phyloP scores from a whole-genome alignment of 2,888 invertebrate genomes.

The Drosophila demipolita region DNA sequence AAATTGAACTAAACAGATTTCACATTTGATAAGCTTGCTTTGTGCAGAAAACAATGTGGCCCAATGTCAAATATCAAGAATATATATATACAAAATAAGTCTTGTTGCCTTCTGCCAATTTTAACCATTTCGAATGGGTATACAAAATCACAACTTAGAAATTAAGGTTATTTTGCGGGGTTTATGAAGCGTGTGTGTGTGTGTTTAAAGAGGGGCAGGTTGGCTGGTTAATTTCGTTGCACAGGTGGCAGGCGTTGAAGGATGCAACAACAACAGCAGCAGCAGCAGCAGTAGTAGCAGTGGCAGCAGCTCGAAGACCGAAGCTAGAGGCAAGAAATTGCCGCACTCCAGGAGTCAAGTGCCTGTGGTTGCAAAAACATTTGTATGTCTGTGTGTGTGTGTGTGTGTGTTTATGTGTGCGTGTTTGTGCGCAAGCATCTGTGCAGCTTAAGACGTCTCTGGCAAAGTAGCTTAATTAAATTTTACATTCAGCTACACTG shows the following conservation, averaged over 20 bases:
- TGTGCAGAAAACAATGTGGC: neutral
- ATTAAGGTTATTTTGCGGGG: neutral
- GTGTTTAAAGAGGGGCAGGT: neutral
- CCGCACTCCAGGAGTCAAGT: conserved; percentile 79
- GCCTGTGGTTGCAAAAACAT: conserved; percentile 69
- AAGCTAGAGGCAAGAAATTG: conserved; percentile 57
- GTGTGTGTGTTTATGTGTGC: conserved; percentile 2
- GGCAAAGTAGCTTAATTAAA: conserved; percentile 68
- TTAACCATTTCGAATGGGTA: neutral
- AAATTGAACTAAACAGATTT: neutral
- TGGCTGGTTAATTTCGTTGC: conserved; percentile 11
- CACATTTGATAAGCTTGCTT: neutral
- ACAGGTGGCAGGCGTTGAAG: conserved; percentile 44
- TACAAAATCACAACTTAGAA: neutral
- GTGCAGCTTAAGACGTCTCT: conserved; percentile 62
- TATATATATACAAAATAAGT: neutral
- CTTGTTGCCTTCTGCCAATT: neutral
- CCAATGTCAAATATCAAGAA: neutral
- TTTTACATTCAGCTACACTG: conserved; percentile 47
- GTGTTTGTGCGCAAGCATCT: conserved; percentile 34
- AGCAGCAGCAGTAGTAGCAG: neutral
- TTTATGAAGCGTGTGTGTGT: neutral
- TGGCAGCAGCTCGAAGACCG: neutral
- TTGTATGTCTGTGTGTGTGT: conserved; percentile 15
- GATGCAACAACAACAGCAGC: conserved; percentile 9